Evolutionary conservation across 2,888 invertebrate genomes (phyloP).

Genomic region (Andrena flavipes): DNA sequence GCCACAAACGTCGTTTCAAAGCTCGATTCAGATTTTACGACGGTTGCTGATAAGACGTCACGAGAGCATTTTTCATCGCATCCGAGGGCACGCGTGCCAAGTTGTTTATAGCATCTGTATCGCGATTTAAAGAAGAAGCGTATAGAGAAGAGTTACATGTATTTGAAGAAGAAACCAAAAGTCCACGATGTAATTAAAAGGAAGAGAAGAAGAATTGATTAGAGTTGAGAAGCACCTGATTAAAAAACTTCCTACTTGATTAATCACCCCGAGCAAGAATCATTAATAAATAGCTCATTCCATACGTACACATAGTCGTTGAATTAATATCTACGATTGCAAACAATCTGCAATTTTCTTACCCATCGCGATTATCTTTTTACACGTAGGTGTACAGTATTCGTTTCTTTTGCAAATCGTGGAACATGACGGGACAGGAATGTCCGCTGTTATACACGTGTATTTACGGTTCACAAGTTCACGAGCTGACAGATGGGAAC

Average conservation of each 20-base stretch:
- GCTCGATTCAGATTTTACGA: slow-evolving; percentile 25
- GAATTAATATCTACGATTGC: slow-evolving; percentile 33
- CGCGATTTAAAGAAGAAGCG: neutral
- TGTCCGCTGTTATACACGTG: too few species aligned
- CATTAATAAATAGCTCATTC: neutral
- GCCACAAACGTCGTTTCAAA: neutral
- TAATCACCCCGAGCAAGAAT: neutral
- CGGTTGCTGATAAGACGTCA: slow-evolving; percentile 37
- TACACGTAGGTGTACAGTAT: neutral
- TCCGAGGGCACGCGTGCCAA: slow-evolving; percentile 23
- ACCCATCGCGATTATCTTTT: slow-evolving; percentile 39
- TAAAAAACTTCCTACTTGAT: neutral
- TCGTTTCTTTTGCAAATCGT: too few species aligned
- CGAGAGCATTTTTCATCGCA: slow-evolving; percentile 37
- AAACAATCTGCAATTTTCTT: slow-evolving; percentile 47
- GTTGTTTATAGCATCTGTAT: slow-evolving; percentile 29
- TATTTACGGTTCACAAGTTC: neutral
- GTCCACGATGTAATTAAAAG: neutral
- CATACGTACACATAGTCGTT: slow-evolving; percentile 14
- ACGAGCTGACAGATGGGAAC: neutral
- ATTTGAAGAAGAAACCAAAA: neutral
- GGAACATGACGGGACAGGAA: too few species aligned
- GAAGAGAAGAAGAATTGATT: neutral
- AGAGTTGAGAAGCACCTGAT: neutral
- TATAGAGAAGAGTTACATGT: neutral